A percentile compares a stretch with the other conserved stretches of the same genome.
Conservation (phyloP, 2,888 invertebrate genomes). For the Synergus umbraculus region DNA sequence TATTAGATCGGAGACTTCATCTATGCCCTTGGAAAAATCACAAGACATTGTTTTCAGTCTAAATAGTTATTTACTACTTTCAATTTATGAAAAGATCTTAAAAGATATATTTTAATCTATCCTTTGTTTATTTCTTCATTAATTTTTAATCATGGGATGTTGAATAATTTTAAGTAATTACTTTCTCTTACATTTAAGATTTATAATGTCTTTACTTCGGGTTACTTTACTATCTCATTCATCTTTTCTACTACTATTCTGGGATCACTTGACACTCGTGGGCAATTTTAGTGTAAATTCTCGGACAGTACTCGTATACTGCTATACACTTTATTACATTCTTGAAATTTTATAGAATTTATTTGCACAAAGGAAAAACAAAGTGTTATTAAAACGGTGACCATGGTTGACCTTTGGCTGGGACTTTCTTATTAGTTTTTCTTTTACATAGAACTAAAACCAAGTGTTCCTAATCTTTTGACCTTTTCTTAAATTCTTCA, state of each 20-base stretch:
- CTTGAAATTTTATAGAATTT: not conserved
- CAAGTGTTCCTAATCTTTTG: too few relatives aligned
- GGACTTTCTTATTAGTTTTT: too few relatives aligned
- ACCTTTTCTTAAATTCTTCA: too few relatives aligned
- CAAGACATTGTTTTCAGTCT: not conserved
- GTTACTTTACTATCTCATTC: not conserved
- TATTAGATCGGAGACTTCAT: constrained; percentile 13
- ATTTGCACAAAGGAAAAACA: not conserved
- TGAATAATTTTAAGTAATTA: too few relatives aligned
- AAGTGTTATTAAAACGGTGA: too few relatives aligned
- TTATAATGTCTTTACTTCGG: not conserved
- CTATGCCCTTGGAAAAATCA: not conserved
- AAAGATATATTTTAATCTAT: too few relatives aligned
- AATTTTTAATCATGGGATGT: too few relatives aligned
- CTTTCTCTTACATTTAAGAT: too few relatives aligned
- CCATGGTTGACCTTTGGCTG: too few relatives aligned
- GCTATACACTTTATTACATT: not conserved
- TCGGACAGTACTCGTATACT: not conserved
- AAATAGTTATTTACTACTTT: not conserved
- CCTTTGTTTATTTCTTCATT: too few relatives aligned
- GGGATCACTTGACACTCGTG: not conserved
- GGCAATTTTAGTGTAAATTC: not conserved
- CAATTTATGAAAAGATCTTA: too few relatives aligned
- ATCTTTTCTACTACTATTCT: not conserved
- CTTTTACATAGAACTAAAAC: too few relatives aligned